Percentiles rank a stretch among this genome's conserved stretches.
Conservation (phyloP, 2,797 vertebrate genomes). For the Phrynocephalus vlangalii region DNA sequence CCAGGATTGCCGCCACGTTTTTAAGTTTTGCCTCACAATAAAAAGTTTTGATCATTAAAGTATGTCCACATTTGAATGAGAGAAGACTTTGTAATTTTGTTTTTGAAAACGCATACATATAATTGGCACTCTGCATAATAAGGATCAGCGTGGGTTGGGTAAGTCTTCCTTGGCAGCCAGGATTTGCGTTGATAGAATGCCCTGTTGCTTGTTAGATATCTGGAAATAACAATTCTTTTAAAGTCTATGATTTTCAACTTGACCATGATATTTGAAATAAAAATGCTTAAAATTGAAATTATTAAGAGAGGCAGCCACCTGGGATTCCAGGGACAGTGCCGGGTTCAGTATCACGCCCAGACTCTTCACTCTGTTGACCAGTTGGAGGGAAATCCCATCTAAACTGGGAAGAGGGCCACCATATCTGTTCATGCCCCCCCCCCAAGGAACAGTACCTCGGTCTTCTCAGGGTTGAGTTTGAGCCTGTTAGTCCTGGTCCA, state of each 20-base stretch:
- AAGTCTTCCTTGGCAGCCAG: neutral
- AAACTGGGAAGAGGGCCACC: no score
- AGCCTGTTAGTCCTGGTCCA: no score
- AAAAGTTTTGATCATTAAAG: neutral
- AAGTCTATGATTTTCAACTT: neutral
- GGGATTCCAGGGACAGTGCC: no score
- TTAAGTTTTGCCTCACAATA: neutral
- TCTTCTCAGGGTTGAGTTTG: no score
- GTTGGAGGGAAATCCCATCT: no score
- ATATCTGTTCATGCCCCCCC: no score
- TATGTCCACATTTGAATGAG: neutral
- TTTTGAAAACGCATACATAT: neutral
- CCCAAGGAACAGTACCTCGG: no score
- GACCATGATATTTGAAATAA: neutral
- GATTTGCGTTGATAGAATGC: neutral
- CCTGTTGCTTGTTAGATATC: neutral
- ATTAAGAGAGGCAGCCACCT: neutral
- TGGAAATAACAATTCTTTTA: neutral
- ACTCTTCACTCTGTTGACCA: no score
- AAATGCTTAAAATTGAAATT: neutral
- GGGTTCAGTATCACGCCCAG: no score
- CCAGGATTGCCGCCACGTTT: no score
- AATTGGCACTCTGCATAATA: neutral
- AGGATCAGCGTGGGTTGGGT: neutral
- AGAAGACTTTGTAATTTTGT: neutral